Evolutionary conservation across 2,797 vertebrate species (phyloP).

Genomic region (Notolepis coatsorum): DNA sequence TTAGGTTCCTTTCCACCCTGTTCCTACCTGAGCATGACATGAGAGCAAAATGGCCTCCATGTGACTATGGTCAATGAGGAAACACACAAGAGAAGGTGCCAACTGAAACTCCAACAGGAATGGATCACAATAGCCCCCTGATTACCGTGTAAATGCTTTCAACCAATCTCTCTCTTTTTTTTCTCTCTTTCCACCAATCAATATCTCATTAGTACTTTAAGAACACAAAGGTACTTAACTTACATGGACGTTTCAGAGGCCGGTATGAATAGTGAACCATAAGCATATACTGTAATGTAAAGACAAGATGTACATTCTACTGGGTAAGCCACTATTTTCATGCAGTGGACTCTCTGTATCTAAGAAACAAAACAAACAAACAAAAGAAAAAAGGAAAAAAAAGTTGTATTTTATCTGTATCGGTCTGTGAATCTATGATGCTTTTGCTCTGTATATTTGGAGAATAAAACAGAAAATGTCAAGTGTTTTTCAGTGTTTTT

Average conservation of each 20-base stretch:
- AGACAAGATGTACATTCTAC: conserved; percentile 68
- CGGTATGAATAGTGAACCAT: conserved; percentile 77
- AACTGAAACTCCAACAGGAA: conserved; percentile 33
- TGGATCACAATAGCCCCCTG: conserved; percentile 41
- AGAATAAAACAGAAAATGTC: conserved; percentile 75
- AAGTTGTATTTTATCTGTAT: conserved; percentile 85
- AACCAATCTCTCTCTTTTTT: conserved; percentile 44
- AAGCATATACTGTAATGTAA: conserved; percentile 72
- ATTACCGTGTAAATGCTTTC: conserved; percentile 67
- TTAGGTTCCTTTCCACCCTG: too few species aligned
- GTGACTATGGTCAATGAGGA: too few species aligned
- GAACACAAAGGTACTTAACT: conserved; percentile 54
- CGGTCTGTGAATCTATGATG: conserved; percentile 86
- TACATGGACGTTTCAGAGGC: conserved; percentile 61
- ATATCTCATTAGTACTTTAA: conserved; percentile 71
- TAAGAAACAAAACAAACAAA: conserved; percentile 63
- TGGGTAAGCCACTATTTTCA: conserved; percentile 78
- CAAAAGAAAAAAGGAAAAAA: conserved; percentile 49
- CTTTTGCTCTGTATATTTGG: conserved; percentile 88
- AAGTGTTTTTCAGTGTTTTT: conserved; percentile 66
- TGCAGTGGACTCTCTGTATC: conserved; percentile 77
- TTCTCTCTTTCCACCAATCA: conserved; percentile 55
- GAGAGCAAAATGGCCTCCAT: too few species aligned
- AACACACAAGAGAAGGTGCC: conserved; percentile 38
- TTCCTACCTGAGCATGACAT: too few species aligned